These are phyloP conservation scores for Mnemiopsis leidyi DNA, from an alignment of 37 sponge, comb jelly and placozoan species.

Conservation along the genomic window DNA sequence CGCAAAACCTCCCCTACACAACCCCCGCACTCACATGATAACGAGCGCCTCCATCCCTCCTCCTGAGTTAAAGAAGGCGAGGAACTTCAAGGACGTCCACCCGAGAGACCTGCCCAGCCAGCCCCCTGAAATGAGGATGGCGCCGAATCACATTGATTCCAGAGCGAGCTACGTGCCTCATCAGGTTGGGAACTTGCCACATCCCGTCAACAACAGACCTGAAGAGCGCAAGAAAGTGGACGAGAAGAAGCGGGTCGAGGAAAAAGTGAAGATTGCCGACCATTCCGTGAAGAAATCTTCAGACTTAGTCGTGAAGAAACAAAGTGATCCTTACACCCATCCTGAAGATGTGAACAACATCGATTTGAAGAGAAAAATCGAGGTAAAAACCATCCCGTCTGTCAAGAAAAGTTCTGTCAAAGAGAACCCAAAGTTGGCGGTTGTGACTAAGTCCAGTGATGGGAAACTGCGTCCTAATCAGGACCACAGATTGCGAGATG, in stretches of 20 bases:
- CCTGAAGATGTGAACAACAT: neutral
- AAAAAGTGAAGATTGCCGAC: neutral
- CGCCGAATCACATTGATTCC: constrained; percentile 21
- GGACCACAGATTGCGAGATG: neutral
- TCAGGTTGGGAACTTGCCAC: neutral
- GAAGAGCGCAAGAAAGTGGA: neutral
- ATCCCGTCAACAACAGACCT: constrained; percentile 61
- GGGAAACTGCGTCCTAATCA: neutral
- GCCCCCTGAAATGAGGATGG: constrained; percentile 58
- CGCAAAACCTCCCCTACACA: constrained; percentile 52
- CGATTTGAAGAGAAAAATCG: constrained; percentile 22
- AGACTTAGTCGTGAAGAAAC: neutral
- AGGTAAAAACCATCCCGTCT: constrained; percentile 46
- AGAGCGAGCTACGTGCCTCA: neutral
- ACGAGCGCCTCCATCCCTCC: constrained; percentile 61
- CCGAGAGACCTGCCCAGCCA: constrained; percentile 46
- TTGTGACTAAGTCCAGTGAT: neutral
- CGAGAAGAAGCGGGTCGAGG: neutral
- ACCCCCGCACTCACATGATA: constrained; percentile 50
- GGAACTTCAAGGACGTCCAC: constrained; percentile 53
- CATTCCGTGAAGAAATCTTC: constrained; percentile 7
- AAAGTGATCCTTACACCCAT: neutral
- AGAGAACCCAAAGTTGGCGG: constrained; percentile 27
- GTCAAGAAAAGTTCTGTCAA: neutral
- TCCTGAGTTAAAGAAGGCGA: constrained; percentile 40